These are phyloP conservation scores for Nemotelus pantherinus DNA, from an alignment of 2,888 invertebrate genomes.

Conservation along the genomic window DNA sequence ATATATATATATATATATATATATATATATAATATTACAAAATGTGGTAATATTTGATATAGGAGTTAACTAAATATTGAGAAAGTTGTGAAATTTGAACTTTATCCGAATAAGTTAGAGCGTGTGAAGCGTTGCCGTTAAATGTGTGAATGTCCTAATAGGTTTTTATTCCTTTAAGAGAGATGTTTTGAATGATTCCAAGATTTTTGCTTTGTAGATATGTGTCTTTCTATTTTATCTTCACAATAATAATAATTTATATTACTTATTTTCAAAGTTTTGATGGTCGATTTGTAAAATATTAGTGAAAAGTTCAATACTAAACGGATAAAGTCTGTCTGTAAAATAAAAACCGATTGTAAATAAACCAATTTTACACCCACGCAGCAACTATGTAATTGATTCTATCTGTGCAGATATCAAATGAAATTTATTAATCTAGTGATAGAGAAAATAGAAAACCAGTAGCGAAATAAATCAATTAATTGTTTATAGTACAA, in stretches of 20 bases:
- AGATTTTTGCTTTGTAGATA: too few species aligned
- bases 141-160: neutral
- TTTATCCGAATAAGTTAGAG: conserved; percentile 16
- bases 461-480: conserved; percentile 16
- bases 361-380: conserved; percentile 35
- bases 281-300: conserved; percentile 20
- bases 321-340: neutral
- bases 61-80: conserved; percentile 34
- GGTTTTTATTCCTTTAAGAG: neutral
- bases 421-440: neutral
- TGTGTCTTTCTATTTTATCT: too few species aligned
- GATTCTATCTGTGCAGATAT: neutral
- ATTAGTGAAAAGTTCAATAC: conserved; percentile 10
- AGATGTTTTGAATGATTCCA: neutral
- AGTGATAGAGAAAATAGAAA: neutral
- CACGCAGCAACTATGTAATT: neutral
- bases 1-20: too few species aligned
- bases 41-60: conserved; percentile 34
- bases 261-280: conserved; percentile 5
- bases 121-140: neutral
- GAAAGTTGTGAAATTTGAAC: neutral
- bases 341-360: conserved; percentile 24
- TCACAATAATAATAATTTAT: neutral
- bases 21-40: too few species aligned
- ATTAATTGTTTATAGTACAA: conserved; percentile 37